Conservation (phyloP, 2,797 vertebrate species). For the Sebastes trivittatus region DNA sequence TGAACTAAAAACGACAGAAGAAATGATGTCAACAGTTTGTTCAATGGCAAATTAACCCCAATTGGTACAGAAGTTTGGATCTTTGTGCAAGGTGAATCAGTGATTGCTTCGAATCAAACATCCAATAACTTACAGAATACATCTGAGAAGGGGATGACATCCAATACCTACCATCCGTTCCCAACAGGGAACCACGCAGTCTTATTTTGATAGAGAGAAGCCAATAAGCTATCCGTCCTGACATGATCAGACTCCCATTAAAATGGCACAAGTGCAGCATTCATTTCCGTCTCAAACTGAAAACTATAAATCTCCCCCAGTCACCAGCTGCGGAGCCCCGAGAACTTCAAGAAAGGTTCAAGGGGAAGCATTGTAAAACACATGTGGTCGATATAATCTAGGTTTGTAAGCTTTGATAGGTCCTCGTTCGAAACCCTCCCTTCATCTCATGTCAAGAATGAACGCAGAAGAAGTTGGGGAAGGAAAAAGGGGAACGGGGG, state of each 20-base stretch:
- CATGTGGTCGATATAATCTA: conserved; percentile 69
- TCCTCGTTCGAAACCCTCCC: conserved; percentile 58
- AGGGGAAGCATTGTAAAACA: conserved; percentile 70
- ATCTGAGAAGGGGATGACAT: conserved; percentile 22
- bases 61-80: neutral
- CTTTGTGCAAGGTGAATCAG: neutral
- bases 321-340: conserved; percentile 56
- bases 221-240: conserved; percentile 40
- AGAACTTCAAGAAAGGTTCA: conserved; percentile 59
- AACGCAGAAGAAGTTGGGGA: conserved; percentile 33
- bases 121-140: conserved; percentile 36
- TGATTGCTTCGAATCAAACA: conserved; percentile 19
- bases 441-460: conserved; percentile 53
- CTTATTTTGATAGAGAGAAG: conserved; percentile 54
- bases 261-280: conserved; percentile 71
- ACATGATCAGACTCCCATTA: conserved; percentile 73
- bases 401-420: conserved; percentile 62
- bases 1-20: neutral
- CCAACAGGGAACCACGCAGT: conserved; percentile 31
- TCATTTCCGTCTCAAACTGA: conserved; percentile 73
- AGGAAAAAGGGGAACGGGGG: conserved; percentile 17
- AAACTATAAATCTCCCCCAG: conserved; percentile 74
- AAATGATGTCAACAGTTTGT: neutral
- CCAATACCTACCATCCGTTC: conserved; percentile 33
- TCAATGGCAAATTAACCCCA: neutral